These are phyloP conservation scores for Trichomalopsis sarcophagae DNA, from an alignment of 1,140 invertebrate genomes.

Conservation along the genomic window DNA sequence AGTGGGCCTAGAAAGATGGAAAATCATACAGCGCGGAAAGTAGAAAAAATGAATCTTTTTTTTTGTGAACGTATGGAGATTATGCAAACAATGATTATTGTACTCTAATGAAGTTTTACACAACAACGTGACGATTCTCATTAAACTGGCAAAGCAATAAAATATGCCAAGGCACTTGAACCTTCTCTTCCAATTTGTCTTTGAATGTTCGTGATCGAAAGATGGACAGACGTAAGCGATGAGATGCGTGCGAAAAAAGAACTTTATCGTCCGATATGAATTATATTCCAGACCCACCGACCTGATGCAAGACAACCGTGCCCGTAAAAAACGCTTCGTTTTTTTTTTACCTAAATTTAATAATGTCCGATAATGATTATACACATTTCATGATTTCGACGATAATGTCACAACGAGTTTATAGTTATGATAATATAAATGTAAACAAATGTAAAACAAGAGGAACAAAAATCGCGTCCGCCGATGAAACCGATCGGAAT, in stretches of 20 bases:
- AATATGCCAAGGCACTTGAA: constrained; percentile 53
- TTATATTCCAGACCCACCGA: constrained; percentile 46
- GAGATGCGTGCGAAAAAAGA: constrained; percentile 14
- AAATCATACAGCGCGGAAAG: constrained; percentile 21
- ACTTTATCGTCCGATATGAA: constrained; percentile 50
- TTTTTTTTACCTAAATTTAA: neutral
- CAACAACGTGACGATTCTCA: neutral
- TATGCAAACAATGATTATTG: neutral
- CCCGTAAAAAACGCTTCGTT: neutral
- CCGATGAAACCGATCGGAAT: neutral
- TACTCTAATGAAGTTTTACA: neutral
- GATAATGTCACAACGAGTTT: neutral
- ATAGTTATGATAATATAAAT: neutral
- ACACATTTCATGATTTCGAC: neutral
- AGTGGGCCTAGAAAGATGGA: neutral
- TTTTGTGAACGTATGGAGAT: neutral
- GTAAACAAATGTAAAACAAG: neutral
- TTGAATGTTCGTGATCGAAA: neutral
- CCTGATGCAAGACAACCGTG: neutral
- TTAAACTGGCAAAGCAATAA: constrained; percentile 31
- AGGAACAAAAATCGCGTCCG: neutral
- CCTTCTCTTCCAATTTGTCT: constrained; percentile 4
- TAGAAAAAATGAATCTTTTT: constrained; percentile 6
- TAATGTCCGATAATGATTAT: neutral
- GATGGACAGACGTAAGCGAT: neutral